These are phyloP conservation scores for Lamellibrachia satsuma DNA, from an alignment of 2,888 invertebrate genomes.

Conservation along the genomic window DNA sequence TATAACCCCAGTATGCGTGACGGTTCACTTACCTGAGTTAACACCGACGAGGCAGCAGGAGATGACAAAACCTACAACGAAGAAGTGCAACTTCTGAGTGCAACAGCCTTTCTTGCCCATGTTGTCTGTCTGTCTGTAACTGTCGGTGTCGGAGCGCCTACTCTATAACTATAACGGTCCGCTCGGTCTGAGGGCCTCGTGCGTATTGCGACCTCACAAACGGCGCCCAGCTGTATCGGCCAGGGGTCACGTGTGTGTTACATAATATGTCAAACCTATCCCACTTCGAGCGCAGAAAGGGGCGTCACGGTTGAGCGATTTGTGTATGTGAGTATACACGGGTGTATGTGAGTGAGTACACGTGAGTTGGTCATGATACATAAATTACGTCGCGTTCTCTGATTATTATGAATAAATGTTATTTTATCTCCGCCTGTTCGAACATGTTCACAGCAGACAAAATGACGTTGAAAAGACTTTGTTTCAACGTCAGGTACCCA, in stretches of 20 bases:
- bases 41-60: background rate
- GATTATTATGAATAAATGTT: too few species aligned
- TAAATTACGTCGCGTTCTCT: too few species aligned
- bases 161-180: background rate
- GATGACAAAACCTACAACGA: background rate
- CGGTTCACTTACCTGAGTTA: background rate
- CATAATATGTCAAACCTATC: background rate
- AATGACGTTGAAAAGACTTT: too few species aligned
- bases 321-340: background rate
- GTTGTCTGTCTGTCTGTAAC: background rate
- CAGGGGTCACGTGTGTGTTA: background rate
- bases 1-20: background rate
- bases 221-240: background rate
- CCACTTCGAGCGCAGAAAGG: background rate
- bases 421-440: too few species aligned
- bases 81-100: background rate
- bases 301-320: background rate
- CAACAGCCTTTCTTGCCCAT: constrained; percentile 5
- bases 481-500: too few species aligned
- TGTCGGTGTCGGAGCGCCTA: background rate
- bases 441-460: too few species aligned
- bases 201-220: background rate
- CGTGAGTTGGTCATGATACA: too few species aligned
- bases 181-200: too few species aligned
- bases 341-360: too few species aligned